Base-by-base conservation (phyloP, 2,888 invertebrate species). In the Orchesellides sinensis region DNA sequence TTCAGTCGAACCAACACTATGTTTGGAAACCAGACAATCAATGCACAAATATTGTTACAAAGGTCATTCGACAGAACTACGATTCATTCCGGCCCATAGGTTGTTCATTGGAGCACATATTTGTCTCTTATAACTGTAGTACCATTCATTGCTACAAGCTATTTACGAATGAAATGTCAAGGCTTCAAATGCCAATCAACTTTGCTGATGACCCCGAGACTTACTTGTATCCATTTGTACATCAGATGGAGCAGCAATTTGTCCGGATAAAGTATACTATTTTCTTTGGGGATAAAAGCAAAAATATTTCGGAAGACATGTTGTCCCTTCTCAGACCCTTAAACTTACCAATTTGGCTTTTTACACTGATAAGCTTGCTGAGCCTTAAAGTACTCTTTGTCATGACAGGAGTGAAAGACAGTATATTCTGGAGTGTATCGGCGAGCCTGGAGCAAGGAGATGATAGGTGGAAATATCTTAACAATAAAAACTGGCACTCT, bases 1-100 rank as follows among this genome's bases (percentile, higher is more conserved):
- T 68, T 52, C 68, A 68, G 8, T 68, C 68, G 3, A 52, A 68
- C 14, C 21, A 29, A n/a, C 29, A 68, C 29, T 10, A 8, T 19
- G 32, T 12, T 17, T 6, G n/a, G 6, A 59, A 54, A 3, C 2
- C 2, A 17, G 2, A 32, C 10, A 6, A 32, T 32, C 6, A 32
- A 32, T 32, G 32, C 32, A 32, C 5, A 32, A 32, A 32, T 5
- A 32, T 32, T 5, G 32, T 32, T 5, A 32, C 32, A 32, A 32
- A 32, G n/a, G n/a, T n/a, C n/a, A n/a, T n/a, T n/a, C n/a, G n/a
- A n/a, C n/a, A n/a, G n/a, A n/a, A n/a, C n/a, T n/a, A n/a, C n/a
- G n/a, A 32, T 6, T 32, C 6, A 32, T 5, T 32, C 32, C 10
- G 32, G 32, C 6, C 10, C 6, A 6, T 32, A 10, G 32, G 32